phyloP scores from a whole-genome alignment of 2,888 invertebrate species.

The Synergus itoensis region DNA sequence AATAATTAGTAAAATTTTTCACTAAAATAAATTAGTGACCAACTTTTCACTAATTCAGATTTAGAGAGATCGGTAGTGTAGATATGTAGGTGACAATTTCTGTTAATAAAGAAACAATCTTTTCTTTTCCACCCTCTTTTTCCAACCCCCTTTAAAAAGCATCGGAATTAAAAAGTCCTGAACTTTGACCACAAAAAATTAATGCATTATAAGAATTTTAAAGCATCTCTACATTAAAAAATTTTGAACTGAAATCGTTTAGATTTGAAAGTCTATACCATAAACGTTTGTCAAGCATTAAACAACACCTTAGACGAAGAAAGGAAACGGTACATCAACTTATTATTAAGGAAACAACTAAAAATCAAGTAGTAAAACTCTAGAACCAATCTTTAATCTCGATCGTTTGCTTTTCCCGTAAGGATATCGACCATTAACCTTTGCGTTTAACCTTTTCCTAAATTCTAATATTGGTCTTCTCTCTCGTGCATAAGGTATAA shows the following conservation, averaged over 20 bases:
- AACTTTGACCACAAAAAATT: too few species aligned
- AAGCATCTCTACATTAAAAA: too few species aligned
- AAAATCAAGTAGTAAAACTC: slow-evolving; percentile 18
- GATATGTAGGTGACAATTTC: neutral
- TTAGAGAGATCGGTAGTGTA: too few species aligned
- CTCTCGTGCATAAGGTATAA: slow-evolving; percentile 21
- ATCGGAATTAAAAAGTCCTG: too few species aligned
- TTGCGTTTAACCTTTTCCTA: slow-evolving; percentile 41
- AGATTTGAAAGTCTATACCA: neutral
- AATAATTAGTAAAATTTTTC: too few species aligned
- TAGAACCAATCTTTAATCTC: slow-evolving; percentile 29
- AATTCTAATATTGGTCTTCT: slow-evolving; percentile 30
- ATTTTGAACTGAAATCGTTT: neutral
- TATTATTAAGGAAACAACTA: slow-evolving; percentile 30
- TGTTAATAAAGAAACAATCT: too few species aligned
- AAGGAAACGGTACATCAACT: slow-evolving; percentile 17
- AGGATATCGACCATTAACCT: slow-evolving; percentile 41
- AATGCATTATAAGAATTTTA: too few species aligned
- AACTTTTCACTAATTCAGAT: too few species aligned
- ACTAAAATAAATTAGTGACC: too few species aligned
- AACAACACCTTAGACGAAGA: neutral
- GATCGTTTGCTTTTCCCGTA: slow-evolving; percentile 30
- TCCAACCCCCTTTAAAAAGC: too few species aligned
- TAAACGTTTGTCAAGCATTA: neutral
- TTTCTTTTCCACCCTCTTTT: too few species aligned